phyloP scores from a whole-genome alignment of 2,113 vertebrate species.

The Petroica traversi region DNA sequence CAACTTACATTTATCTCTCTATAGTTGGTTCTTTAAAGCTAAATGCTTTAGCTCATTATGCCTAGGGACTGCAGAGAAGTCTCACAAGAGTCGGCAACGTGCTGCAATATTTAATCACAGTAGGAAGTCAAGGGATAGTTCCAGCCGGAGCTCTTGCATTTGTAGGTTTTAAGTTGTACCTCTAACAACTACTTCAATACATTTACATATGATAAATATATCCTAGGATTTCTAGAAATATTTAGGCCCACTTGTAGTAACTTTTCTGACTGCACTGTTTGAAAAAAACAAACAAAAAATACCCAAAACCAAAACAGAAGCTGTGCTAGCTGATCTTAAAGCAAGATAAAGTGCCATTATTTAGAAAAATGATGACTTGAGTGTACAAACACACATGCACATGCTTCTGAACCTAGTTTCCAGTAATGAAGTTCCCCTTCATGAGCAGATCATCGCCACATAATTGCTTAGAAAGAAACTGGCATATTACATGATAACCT shows the following conservation, averaged over 20 bases:
- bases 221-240: not conserved
- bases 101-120: conserved; percentile 46
- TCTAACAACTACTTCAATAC: not conserved
- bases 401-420: not conserved
- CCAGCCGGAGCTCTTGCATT: conserved; percentile 47
- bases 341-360: not conserved
- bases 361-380: not conserved
- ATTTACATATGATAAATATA: not conserved
- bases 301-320: not conserved
- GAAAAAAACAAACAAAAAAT: not conserved
- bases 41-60: conserved; percentile 32
- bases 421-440: not conserved
- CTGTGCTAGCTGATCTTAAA: not conserved
- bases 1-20: not conserved
- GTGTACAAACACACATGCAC: conserved; percentile 16
- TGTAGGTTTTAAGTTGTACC: conserved; percentile 67
- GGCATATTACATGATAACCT: not conserved
- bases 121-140: not conserved
- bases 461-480: not conserved
- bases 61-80: conserved; percentile 41
- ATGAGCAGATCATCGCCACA: not conserved
- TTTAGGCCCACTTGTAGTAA: not conserved
- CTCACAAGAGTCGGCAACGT: conserved; percentile 42
- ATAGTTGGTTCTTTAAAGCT: not conserved
- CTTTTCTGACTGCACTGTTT: not conserved